Evolutionary conservation across 1,140 invertebrate species (phyloP).

Genomic region (Monochamus saltuarius): DNA sequence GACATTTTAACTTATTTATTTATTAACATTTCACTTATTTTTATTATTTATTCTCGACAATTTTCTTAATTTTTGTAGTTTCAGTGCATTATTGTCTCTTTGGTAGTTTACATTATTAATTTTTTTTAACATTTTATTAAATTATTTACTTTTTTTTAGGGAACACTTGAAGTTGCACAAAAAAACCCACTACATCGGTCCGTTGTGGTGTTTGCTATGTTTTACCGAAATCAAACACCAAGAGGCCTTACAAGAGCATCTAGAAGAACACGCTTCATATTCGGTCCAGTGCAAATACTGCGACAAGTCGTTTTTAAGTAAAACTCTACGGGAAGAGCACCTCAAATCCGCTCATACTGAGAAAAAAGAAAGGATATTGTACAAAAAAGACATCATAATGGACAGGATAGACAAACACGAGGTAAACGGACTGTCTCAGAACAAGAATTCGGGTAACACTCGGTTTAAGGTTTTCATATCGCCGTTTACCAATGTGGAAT

Average conservation of each 20-base stretch:
- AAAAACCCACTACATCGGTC: not conserved
- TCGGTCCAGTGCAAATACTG: conserved; percentile 16
- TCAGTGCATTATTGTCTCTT: too few relatives aligned
- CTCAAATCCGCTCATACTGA: not conserved
- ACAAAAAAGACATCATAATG: conserved; percentile 1
- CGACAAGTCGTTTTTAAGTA: conserved; percentile 11
- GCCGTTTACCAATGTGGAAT: not conserved
- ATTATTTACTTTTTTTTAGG: conserved; percentile 9
- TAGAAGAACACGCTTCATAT: conserved; percentile 6
- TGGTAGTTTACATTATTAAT: too few relatives aligned
- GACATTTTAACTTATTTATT: too few relatives aligned
- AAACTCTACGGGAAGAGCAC: not conserved
- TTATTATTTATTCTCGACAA: too few relatives aligned
- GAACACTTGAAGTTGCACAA: conserved; percentile 3
- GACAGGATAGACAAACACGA: not conserved
- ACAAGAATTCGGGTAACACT: not conserved
- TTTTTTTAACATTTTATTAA: too few relatives aligned
- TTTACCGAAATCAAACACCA: not conserved
- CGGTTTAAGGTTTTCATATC: not conserved
- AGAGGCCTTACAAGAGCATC: not conserved
- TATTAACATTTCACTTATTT: too few relatives aligned
- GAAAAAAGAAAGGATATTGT: not conserved
- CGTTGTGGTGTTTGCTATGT: conserved; percentile 7
- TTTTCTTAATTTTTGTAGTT: too few relatives aligned
- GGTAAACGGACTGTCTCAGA: not conserved